phyloP scores from a whole-genome alignment of 2,113 vertebrate species.

The Ailurus styani region DNA sequence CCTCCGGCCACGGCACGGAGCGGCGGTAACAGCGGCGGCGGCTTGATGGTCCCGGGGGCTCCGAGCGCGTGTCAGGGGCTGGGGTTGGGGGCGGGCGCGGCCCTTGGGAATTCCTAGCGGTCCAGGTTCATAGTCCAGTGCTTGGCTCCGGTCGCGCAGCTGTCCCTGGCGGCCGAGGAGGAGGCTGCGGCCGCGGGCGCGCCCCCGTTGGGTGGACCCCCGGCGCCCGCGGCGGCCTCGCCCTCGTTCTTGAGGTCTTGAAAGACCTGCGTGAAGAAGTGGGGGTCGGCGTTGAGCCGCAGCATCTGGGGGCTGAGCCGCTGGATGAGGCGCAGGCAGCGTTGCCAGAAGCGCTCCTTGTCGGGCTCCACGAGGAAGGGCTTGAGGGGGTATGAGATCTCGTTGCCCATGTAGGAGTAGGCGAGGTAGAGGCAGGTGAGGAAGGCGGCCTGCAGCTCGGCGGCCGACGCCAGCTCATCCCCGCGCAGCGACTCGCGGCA shows the following conservation, averaged over 20 bases:
- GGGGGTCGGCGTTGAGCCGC: slow-evolving; percentile 94
- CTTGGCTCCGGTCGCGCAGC: slow-evolving; percentile 79
- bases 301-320: slow-evolving; percentile 96
- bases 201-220: slow-evolving; percentile 58
- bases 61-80: slow-evolving; percentile 6
- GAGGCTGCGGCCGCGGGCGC: slow-evolving; percentile 4
- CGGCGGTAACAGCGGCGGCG: slow-evolving; percentile 14
- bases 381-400: slow-evolving; percentile 98
- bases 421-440: slow-evolving; percentile 98
- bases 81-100: slow-evolving; percentile 50
- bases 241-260: slow-evolving; percentile 97
- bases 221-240: slow-evolving; percentile 75
- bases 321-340: slow-evolving; percentile 92
- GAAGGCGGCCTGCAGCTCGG: slow-evolving; percentile 93
- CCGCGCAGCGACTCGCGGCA: slow-evolving; percentile 89
- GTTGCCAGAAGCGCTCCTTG: slow-evolving; percentile 96
- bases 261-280: slow-evolving; percentile 98
- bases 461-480: slow-evolving; percentile 86
- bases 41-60: slow-evolving; percentile 40
- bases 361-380: slow-evolving; percentile 95
- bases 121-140: slow-evolving; percentile 91
- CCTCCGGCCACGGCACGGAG: background rate
- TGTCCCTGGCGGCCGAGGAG: slow-evolving; percentile 76
- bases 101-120: slow-evolving; percentile 80
- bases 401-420: slow-evolving; percentile 98